Base-by-base conservation (phyloP, 2,797 vertebrate genomes). In the Onychomys leucogaster region DNA sequence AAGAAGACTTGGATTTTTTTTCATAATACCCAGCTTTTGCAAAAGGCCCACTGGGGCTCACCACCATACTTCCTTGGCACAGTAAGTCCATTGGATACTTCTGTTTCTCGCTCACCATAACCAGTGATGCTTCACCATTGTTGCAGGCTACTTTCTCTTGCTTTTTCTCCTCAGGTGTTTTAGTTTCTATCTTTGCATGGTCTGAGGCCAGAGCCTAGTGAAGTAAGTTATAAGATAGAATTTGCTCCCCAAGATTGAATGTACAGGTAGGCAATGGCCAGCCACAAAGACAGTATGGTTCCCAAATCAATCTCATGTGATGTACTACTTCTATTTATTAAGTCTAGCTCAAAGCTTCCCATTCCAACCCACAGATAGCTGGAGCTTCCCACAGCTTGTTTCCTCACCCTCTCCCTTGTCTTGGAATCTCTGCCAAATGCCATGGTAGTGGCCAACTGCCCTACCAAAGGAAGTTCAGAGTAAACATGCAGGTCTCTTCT, bases 1-100 rank as follows among this genome's bases (percentile, higher is more conserved):
- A 92, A 37, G 27, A 69, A 96, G 16, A n/a, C 41, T 80, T n/a
- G 67, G 14, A 49, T 41, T 95, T 91, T 77, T 77, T 94, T 91
- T 41, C 23, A 21, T 6, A 89, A 41, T 13, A 69, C 1, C 19
- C 49, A 88, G 46, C 2, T 29, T 65, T 46, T 67, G 32, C 19
- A 46, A 69, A 93, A 77, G 49, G 13, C 75, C 80, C 55, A 17
- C 0, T 63, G n/a, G 52, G 63, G 23, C 32, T 91, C 52, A 76
- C 29, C 41, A 13, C 6, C 46, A 5, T 17, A 43, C 0, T 13
- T 41, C 16, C 1, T 25, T 86, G 29, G 59, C 46, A 43, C 21
- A 91, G 2, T 1, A 73, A n/a, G 10, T 85, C 21, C 46, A 5
- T 85, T 8, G 13, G 29, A n/a, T 1, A 7, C 3, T 49, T 57